phyloP scores from a whole-genome alignment of 2,888 invertebrate species.

The Drosophila limbata region DNA sequence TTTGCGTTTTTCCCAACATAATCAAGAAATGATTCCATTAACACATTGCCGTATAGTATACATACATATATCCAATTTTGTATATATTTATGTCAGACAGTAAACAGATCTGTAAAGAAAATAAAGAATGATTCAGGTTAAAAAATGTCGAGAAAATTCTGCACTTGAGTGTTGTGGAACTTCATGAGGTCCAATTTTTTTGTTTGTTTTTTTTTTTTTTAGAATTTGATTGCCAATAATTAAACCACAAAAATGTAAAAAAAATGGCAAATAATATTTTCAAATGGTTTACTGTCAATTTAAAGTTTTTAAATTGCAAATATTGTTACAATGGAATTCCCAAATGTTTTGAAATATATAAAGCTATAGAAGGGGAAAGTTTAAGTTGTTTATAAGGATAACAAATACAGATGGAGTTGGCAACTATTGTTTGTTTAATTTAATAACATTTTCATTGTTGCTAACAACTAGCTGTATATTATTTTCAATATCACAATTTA shows the following conservation, averaged over 20 bases:
- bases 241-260: too few species aligned
- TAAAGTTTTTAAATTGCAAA: neutral
- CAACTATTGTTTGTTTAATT: neutral
- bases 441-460: neutral
- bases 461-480: neutral
- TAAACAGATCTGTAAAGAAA: neutral
- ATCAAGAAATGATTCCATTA: neutral
- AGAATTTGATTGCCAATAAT: too few species aligned
- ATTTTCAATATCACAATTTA: neutral
- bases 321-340: neutral
- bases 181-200: neutral
- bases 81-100: neutral
- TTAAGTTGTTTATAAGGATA: neutral
- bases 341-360: neutral
- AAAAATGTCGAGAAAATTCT: neutral
- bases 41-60: neutral
- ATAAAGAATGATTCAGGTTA: neutral
- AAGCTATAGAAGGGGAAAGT: neutral
- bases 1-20: neutral
- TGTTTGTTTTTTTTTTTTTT: neutral
- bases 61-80: neutral
- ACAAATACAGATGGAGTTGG: neutral
- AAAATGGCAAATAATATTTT: too few species aligned
- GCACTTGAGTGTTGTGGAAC: neutral
- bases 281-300: too few species aligned